phyloP scores from a whole-genome alignment of 2,113 vertebrate genomes.

The Halcyon senegalensis region DNA sequence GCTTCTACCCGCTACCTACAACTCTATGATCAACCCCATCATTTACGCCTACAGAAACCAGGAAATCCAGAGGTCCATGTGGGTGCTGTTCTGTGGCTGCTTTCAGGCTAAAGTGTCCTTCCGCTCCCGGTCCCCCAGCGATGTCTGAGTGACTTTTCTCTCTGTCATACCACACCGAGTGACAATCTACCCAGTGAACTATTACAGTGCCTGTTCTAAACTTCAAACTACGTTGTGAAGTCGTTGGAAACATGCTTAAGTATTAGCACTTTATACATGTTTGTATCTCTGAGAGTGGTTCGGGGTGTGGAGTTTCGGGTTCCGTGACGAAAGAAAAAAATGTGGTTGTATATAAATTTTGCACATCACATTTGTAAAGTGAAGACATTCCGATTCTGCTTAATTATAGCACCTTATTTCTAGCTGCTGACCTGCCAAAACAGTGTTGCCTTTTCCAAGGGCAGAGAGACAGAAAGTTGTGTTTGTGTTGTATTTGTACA shows the following conservation, averaged over 20 bases:
- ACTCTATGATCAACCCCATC: conserved; percentile 99
- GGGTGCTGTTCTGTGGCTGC: conserved; percentile 93
- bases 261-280: conserved; percentile 90
- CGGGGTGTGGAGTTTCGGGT: conserved; percentile 56
- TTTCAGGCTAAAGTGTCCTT: conserved; percentile 89
- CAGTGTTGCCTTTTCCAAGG: conserved; percentile 88
- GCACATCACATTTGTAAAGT: conserved; percentile 80
- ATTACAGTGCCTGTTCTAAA: conserved; percentile 76
- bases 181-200: conserved; percentile 74
- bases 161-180: conserved; percentile 31
- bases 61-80: conserved; percentile 94
- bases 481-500: conserved; percentile 48
- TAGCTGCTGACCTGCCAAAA: conserved; percentile 90
- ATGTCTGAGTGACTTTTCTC: conserved; percentile 81
- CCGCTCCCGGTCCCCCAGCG: conserved; percentile 93
- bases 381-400: conserved; percentile 82
- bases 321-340: conserved; percentile 73
- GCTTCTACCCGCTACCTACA: conserved; percentile 94
- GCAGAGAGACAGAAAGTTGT: conserved; percentile 46
- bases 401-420: conserved; percentile 89
- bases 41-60: conserved; percentile 98
- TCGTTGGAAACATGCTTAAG: conserved; percentile 73
- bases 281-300: conserved; percentile 75
- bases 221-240: conserved; percentile 64
- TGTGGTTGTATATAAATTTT: conserved; percentile 72